Evolutionary conservation across 2,888 invertebrate genomes (phyloP), one percentile per base, ranked within the genome.

Genomic region (Drepanosiphum platanoidis): DNA sequence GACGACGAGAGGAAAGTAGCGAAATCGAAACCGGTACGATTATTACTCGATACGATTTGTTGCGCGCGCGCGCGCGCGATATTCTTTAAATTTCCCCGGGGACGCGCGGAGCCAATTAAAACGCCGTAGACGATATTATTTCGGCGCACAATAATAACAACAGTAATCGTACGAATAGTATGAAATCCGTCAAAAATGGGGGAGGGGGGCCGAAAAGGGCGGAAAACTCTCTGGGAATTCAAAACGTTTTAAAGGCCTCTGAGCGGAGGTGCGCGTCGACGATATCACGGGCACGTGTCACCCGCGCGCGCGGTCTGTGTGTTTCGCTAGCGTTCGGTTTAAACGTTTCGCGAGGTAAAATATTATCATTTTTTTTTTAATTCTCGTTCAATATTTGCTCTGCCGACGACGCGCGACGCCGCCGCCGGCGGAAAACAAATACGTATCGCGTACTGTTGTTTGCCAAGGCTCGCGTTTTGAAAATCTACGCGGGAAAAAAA

Each of bases 341-440:
- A 52, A 52, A 52, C 52, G 22, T 52, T 52, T 52, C 22, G 22
- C 52, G 52, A 0, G 8, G 18, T 52, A 18, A 3, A 30, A 22
- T 52, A 30, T 22, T 52, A 22, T 74, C 4, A 5, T 52, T 52
- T 52, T 52, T 52, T 32, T 46, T 74, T 32, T 46, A 74, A 34
- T 74, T 74, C 27, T 74, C 34, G n/a, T 36, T 61, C 34, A 61
- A 58, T 77, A 77, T 77, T 77, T 58, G 18, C 36, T 13, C 9
- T 58, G 27, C 58, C n/a, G n/a, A n/a, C n/a, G n/a, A n/a, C n/a
- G n/a, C n/a, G n/a, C n/a, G n/a, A n/a, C n/a, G n/a, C n/a, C n/a
- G n/a, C n/a, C n/a, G n/a, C n/a, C 36, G 5, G 32, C 13, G 3
- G 11, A 34, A 77, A 36, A 61, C 36, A 34, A 75, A 34, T n/a